Percentiles rank a stretch among this genome's conserved stretches.
Conservation (phyloP, 2,888 invertebrate species). For the Polia nebulosa region DNA sequence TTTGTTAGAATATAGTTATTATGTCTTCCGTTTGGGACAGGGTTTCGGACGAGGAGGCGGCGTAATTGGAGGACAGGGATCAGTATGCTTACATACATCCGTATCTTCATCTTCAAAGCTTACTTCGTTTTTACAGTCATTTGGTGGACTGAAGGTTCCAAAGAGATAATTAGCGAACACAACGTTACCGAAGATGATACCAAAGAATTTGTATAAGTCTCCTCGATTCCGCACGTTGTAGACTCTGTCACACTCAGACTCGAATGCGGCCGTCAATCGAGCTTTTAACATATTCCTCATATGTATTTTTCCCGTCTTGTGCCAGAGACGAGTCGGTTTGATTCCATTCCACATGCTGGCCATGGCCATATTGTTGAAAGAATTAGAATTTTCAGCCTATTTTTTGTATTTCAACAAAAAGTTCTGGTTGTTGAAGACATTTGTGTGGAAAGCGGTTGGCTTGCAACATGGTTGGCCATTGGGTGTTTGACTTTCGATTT, state of each 20-base stretch:
- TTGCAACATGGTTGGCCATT: slow-evolving; percentile 10
- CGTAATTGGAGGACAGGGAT: slow-evolving; percentile 44
- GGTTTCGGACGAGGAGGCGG: slow-evolving; percentile 8
- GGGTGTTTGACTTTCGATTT: background rate
- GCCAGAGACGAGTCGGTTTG: slow-evolving; percentile 81
- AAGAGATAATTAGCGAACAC: slow-evolving; percentile 60
- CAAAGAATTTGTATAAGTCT: slow-evolving; percentile 42
- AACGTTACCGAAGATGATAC: slow-evolving; percentile 5
- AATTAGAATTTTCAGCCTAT: background rate
- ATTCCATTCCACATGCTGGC: slow-evolving; percentile 70
- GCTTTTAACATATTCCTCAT: slow-evolving; percentile 65
- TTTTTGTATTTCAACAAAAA: background rate
- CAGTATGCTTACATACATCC: background rate
- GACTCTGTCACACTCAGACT: slow-evolving; percentile 35
- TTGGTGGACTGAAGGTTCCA: slow-evolving; percentile 66
- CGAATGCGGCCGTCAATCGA: slow-evolving; percentile 33
- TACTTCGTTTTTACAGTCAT: background rate
- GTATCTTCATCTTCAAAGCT: accelerated
- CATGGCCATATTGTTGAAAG: background rate
- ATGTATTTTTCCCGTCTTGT: slow-evolving; percentile 73
- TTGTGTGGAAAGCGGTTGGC: background rate
- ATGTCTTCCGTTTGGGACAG: background rate
- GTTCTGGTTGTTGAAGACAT: background rate
- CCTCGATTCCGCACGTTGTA: slow-evolving; percentile 50
- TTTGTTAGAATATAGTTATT: background rate